These are phyloP conservation scores for Notoglanidium macrostoma DNA, from an alignment of 2,797 vertebrate species.

Conservation along the genomic window DNA sequence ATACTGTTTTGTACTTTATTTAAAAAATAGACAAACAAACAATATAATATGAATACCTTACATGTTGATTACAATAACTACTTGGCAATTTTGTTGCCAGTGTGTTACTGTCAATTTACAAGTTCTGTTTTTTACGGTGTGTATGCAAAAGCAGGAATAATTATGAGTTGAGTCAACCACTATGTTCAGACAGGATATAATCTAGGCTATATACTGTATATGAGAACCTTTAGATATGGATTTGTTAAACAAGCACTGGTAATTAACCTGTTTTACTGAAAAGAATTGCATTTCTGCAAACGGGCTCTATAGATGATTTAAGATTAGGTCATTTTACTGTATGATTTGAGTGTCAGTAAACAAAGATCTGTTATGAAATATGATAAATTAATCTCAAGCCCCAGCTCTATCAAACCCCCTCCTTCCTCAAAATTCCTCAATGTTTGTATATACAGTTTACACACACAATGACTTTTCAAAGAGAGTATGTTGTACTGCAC, in stretches of 20 bases:
- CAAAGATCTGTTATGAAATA: background rate
- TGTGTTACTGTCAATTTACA: background rate
- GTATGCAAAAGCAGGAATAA: background rate
- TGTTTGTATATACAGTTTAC: background rate
- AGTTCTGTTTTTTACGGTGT: background rate
- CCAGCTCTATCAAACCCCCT: background rate
- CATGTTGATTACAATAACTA: background rate
- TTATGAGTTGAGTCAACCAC: background rate
- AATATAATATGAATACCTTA: background rate
- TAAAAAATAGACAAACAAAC: background rate
- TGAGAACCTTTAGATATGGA: background rate
- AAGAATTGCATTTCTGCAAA: background rate
- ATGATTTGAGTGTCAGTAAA: background rate
- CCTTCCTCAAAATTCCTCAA: background rate
- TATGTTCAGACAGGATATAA: background rate
- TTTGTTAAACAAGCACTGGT: background rate
- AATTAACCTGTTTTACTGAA: background rate
- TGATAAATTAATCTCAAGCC: background rate
- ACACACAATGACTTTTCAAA: background rate
- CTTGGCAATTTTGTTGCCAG: background rate
- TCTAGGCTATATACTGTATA: background rate
- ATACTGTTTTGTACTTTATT: background rate
- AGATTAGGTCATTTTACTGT: background rate
- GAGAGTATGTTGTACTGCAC: constrained; percentile 8
- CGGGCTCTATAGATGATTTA: background rate